Conservation (phyloP, 2,888 invertebrate genomes). For the Drosophila borborema region DNA sequence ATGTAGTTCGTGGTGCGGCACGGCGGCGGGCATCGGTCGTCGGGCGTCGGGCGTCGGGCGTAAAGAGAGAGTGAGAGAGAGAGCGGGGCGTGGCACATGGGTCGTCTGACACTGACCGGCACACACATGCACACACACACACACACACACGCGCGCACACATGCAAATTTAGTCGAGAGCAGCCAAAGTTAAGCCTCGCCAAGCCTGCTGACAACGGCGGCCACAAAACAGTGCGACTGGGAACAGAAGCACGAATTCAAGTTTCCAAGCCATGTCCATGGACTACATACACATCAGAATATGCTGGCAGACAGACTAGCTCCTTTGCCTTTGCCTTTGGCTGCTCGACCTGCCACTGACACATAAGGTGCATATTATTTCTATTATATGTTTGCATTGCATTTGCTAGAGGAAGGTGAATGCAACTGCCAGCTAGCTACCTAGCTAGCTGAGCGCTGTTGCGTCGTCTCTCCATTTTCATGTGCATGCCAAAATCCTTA, state of each 20-base stretch:
- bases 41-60: not conserved
- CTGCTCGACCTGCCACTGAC: constrained; percentile 40
- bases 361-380: constrained; percentile 70
- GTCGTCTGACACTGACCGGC: constrained; percentile 62
- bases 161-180: constrained; percentile 65
- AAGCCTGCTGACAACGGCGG: constrained; percentile 32
- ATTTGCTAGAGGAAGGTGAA: constrained; percentile 1
- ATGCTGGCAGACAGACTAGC: constrained; percentile 34
- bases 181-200: constrained; percentile 63
- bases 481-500: constrained; percentile 53
- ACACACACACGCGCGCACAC: constrained; percentile 28
- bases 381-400: constrained; percentile 54
- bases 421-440: not conserved
- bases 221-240: constrained; percentile 34
- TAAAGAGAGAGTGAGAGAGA: not conserved
- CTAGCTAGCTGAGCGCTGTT: constrained; percentile 3
- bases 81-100: constrained; percentile 2
- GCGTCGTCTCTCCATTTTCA: constrained; percentile 28
- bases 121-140: constrained; percentile 61
- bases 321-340: constrained; percentile 21
- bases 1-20: constrained; percentile 8
- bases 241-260: constrained; percentile 3
- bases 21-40: too few relatives aligned
- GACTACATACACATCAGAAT: constrained; percentile 32
- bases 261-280: constrained; percentile 20